These are phyloP conservation scores for Lomographa bimaculata DNA, from an alignment of 2,888 invertebrate species.

Conservation along the genomic window DNA sequence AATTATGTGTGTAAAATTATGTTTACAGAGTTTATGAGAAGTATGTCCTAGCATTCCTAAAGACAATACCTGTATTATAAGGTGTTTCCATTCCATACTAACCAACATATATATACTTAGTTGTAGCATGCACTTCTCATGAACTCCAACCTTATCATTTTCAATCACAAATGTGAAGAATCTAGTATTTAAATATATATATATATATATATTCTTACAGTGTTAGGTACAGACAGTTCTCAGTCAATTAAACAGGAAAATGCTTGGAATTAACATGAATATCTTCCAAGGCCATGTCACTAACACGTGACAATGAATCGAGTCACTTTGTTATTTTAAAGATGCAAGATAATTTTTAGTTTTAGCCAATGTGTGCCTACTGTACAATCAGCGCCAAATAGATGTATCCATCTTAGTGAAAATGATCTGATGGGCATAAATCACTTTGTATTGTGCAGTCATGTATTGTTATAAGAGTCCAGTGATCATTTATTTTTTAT, in stretches of 20 bases:
- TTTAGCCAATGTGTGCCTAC: conserved; percentile 36
- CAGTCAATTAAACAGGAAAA: conserved; percentile 67
- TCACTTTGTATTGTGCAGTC: no score
- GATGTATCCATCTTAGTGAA: no score
- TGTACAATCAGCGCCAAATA: no score
- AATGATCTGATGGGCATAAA: no score
- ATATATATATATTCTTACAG: conserved; percentile 49
- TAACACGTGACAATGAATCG: conserved; percentile 15
- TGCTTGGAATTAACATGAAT: conserved; percentile 32
- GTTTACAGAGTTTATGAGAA: conserved; percentile 44
- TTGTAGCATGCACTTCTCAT: conserved; percentile 38
- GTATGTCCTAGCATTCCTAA: conserved; percentile 42
- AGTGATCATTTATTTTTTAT: no score
- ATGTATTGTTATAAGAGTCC: no score
- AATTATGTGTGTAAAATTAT: conserved; percentile 20
- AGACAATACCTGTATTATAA: conserved; percentile 40
- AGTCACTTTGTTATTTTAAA: conserved; percentile 15
- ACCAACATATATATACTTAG: conserved; percentile 10
- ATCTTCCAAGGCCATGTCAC: conserved; percentile 34
- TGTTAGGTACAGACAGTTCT: conserved; percentile 66
- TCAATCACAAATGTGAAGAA: conserved; percentile 49
- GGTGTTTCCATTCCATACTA: conserved; percentile 31
- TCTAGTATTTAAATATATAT: conserved; percentile 25
- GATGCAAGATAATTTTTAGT: conserved; percentile 26
- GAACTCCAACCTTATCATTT: conserved; percentile 29